A percentile compares a stretch with the other conserved stretches of the same genome.
Evolutionary conservation across 2,113 vertebrate genomes (phyloP).

Genomic region (Oenanthe oenanthe): DNA sequence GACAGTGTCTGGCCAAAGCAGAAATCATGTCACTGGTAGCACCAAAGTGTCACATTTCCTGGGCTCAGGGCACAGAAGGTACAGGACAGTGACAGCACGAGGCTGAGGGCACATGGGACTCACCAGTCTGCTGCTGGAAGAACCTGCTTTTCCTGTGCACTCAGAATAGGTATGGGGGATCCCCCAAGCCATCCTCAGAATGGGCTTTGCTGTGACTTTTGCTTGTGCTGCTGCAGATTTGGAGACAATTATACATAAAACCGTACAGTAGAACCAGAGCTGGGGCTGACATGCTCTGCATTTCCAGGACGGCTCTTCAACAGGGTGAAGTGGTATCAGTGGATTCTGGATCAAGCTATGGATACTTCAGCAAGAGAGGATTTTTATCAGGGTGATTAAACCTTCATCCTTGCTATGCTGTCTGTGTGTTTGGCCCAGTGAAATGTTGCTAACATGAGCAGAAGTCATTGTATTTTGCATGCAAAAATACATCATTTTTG

Average conservation of each 20-base stretch:
- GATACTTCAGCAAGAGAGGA: not conserved
- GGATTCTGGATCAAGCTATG: not conserved
- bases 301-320: not conserved
- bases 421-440: not conserved
- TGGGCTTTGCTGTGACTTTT: not conserved
- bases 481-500: not conserved
- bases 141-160: not conserved
- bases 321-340: not conserved
- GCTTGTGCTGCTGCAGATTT: not conserved
- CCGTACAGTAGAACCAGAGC: not conserved
- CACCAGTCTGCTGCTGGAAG: not conserved
- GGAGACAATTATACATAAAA: not conserved
- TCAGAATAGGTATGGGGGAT: not conserved
- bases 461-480: not conserved
- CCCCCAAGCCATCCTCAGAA: not conserved
- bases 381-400: not conserved
- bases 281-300: not conserved
- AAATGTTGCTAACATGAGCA: not conserved
- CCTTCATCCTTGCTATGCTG: not conserved
- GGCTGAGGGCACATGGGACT: not conserved
- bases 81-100: rapidly evolving
- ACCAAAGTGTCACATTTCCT: not conserved
- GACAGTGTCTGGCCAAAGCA: not conserved
- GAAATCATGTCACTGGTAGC: not conserved
- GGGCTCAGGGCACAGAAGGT: not conserved